Percentiles rank a stretch among this genome's conserved stretches.
phyloP scores from a whole-genome alignment of 2,113 vertebrate genomes.

The Corythoichthys haematopterus region DNA sequence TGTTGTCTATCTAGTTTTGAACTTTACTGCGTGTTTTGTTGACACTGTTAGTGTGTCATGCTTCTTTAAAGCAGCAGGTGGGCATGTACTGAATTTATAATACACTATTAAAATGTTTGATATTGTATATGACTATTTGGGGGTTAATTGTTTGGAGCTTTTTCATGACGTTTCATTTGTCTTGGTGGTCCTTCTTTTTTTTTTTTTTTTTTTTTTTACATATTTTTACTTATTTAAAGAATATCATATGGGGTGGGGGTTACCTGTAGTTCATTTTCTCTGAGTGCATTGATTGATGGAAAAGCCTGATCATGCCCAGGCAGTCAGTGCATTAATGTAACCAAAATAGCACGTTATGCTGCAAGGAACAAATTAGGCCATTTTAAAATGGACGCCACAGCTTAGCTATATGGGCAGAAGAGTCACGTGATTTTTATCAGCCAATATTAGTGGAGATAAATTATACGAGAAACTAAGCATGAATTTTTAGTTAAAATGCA shows the following conservation, averaged over 20 bases:
- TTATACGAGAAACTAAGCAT: no score
- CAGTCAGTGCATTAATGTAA: no score
- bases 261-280: neutral
- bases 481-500: no score
- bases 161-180: neutral
- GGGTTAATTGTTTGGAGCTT: neutral
- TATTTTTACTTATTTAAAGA: neutral
- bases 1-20: no score
- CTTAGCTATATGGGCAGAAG: neutral
- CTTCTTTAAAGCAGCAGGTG: neutral
- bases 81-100: neutral
- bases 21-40: neutral
- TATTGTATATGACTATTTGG: neutral
- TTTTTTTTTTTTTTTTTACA: no score
- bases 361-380: neutral
- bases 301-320: neutral
- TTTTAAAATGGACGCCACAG: neutral
- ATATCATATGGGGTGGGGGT: neutral
- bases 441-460: neutral
- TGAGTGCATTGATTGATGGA: neutral
- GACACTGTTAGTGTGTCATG: neutral
- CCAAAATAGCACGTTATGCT: neutral
- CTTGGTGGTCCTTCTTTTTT: neutral
- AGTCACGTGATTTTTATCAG: neutral
- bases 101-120: neutral